Percentiles rank a stretch among this genome's conserved stretches.
phyloP scores from a whole-genome alignment of 2,113 vertebrate genomes.

The Lipotes vexillifer region DNA sequence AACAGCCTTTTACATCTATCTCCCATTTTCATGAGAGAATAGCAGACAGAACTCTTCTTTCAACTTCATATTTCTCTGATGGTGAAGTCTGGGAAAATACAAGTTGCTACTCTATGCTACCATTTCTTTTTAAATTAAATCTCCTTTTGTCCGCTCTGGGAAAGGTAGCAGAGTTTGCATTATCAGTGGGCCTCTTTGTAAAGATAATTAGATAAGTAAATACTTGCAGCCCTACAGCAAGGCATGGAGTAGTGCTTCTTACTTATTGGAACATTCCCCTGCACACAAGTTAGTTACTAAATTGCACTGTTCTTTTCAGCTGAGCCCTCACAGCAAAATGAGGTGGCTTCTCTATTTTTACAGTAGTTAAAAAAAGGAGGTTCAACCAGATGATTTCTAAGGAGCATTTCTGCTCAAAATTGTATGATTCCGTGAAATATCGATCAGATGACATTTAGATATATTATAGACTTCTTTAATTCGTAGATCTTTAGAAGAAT shows the following conservation, averaged over 20 bases:
- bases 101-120: background rate
- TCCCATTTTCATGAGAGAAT: slow-evolving; percentile 29
- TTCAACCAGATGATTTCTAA: background rate
- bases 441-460: background rate
- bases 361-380: background rate
- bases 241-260: background rate
- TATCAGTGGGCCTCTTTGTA: background rate
- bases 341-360: background rate
- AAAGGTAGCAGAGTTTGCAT: background rate
- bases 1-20: background rate
- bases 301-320: background rate
- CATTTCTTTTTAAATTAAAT: background rate
- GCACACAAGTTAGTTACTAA: background rate
- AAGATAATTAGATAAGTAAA: slow-evolving; percentile 59
- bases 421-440: background rate
- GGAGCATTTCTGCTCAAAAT: background rate
- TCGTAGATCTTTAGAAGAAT: background rate
- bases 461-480: background rate
- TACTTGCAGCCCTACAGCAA: slow-evolving; percentile 19
- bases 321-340: background rate
- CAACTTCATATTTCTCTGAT: background rate
- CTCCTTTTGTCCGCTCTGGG: background rate
- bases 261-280: slow-evolving; percentile 35
- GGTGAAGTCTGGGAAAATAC: background rate
- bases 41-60: background rate